phyloP scores from a whole-genome alignment of 2,113 vertebrate species.

The Epinephelus fuscoguttatus region DNA sequence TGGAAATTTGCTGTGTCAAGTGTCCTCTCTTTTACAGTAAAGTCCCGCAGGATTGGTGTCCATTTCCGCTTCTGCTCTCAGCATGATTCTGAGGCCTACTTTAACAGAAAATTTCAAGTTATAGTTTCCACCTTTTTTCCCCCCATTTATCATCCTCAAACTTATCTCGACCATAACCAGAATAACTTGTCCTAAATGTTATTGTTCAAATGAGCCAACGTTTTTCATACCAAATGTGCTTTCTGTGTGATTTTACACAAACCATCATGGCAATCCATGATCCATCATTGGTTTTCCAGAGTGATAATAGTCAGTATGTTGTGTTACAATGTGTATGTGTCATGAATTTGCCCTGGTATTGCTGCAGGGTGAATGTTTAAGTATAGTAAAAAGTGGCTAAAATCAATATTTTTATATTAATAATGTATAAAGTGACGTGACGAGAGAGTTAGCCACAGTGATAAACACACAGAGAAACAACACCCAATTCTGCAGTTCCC shows the following conservation, averaged over 20 bases:
- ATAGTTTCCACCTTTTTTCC: not conserved
- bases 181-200: not conserved
- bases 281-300: not conserved
- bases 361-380: not conserved
- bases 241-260: not conserved
- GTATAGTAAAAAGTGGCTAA: not conserved
- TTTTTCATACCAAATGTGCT: not conserved
- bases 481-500: not conserved
- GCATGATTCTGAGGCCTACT: not conserved
- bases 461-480: not conserved
- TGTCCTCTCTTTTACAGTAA: not conserved
- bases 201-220: not conserved
- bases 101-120: not conserved
- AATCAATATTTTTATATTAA: not conserved
- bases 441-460: not conserved
- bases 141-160: not conserved
- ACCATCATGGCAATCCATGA: not conserved
- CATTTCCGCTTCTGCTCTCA: not conserved
- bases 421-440: not conserved
- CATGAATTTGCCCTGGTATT: not conserved
- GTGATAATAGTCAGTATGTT: not conserved
- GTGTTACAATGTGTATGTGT: not conserved
- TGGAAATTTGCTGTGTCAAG: not conserved
- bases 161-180: not conserved
- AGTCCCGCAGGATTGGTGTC: not conserved